Percentiles rank a stretch among this genome's conserved stretches.
These are phyloP conservation scores for Phylloscopus trochiloides DNA, from an alignment of 2,113 vertebrate species.

Conservation along the genomic window DNA sequence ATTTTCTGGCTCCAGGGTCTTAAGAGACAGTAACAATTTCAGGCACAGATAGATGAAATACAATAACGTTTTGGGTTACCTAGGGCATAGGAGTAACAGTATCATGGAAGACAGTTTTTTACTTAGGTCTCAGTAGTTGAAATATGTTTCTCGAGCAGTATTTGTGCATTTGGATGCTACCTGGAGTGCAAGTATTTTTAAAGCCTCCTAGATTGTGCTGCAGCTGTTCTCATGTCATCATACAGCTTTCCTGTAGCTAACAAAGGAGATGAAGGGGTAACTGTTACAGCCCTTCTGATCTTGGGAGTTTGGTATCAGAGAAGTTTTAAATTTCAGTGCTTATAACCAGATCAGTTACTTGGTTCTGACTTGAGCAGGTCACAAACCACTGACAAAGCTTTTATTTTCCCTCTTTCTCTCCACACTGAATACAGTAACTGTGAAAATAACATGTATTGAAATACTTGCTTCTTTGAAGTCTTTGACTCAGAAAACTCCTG, in stretches of 20 bases:
- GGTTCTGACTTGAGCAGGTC: not conserved
- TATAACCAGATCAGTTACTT: not conserved
- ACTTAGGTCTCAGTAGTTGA: not conserved
- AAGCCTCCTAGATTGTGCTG: not conserved
- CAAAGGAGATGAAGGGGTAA: not conserved
- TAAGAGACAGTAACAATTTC: not conserved
- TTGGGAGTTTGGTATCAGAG: not conserved
- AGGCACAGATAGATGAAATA: not conserved
- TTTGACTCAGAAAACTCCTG: not conserved
- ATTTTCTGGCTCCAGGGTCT: not conserved
- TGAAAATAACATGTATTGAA: not conserved
- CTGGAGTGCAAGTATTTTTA: not conserved
- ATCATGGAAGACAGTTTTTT: not conserved
- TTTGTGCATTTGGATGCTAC: not conserved
- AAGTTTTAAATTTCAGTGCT: accelerated
- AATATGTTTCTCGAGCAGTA: not conserved
- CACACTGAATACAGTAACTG: not conserved
- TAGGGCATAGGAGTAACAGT: not conserved
- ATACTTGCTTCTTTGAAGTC: not conserved
- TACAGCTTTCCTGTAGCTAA: not conserved
- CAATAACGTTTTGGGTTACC: not conserved
- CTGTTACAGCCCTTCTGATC: not conserved
- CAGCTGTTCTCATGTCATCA: accelerated
- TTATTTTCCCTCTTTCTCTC: not conserved
- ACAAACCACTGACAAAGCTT: not conserved